Base-by-base conservation (phyloP, 92 coral and sea anemone genomes). In the Paramuricea clavata region DNA sequence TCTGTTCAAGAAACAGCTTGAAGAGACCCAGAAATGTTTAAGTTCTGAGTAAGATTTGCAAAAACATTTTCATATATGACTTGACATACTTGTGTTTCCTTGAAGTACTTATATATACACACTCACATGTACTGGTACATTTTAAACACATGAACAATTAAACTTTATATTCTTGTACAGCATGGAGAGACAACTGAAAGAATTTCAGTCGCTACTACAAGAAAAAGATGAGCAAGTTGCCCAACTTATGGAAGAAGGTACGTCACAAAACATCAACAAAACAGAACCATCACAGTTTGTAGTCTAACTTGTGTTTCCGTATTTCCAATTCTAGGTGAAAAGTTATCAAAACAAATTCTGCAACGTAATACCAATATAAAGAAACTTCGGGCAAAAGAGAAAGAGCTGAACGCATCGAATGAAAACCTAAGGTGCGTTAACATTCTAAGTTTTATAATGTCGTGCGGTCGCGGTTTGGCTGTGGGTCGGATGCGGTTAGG, bases 141-240 rank as follows among this genome's bases (percentile, higher is more conserved):
- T 67, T 30, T 67, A 30, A 28, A 3, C n/a, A n/a, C n/a, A n/a
- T n/a, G n/a, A n/a, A n/a, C n/a, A n/a, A n/a, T n/a, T n/a, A n/a
- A 28, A 5, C 26, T 50, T 12, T 68, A 60, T 68, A 12, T 60
- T 62, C 42, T 33, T 23, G 43, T 28, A 0, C 73, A 97, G 99
- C 26, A 94, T 93, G 90, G 95, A 92, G 28, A 81, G 91, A 68
- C 99, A 97, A 61, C 71, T 89, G 9, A 94, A 93, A 44, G 98
- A 97, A 83, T 94, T 87, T 57, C 88, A 94, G 64, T 84, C 91
- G 13, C 64, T 93, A 25, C 83, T 92, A 44, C 88, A 91, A 70
- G 94, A 97, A 89, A 97, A 94, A 81, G 99, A 97, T 87, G 95
- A 93, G 74, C 99, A 97, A 81, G 94, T 97, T 69, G 86, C 94